A percentile compares a stretch with the other conserved stretches of the same genome.
Conservation (phyloP, 2,113 vertebrate genomes). For the Cavia aperea region DNA sequence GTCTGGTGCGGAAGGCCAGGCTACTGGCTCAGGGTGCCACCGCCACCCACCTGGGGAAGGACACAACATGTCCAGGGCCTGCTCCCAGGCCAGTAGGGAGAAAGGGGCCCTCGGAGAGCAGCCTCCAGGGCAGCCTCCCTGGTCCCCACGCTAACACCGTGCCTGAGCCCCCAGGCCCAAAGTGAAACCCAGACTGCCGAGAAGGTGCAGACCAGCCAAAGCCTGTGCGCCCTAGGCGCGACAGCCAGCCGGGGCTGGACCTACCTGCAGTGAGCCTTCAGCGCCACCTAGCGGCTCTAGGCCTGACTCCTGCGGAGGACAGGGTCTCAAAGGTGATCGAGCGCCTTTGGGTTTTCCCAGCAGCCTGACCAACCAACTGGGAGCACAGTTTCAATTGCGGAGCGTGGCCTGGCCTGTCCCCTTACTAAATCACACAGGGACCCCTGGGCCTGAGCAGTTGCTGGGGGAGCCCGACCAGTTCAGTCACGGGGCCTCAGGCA, state of each 20-base stretch:
- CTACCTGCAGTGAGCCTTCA: background rate
- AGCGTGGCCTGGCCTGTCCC: background rate
- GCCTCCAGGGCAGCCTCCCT: background rate
- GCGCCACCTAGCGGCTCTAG: constrained; percentile 63
- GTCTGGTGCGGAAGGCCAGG: background rate
- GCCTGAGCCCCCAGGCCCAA: background rate
- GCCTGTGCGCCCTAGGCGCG: background rate
- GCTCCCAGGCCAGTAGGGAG: background rate
- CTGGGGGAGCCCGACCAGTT: constrained; percentile 59
- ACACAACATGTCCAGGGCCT: fast-evolving
- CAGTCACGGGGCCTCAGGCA: background rate
- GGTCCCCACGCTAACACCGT: background rate
- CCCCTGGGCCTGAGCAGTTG: constrained; percentile 18
- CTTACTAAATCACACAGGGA: background rate
- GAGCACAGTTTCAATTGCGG: background rate
- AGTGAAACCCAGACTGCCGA: background rate
- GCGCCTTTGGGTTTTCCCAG: background rate
- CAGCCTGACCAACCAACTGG: background rate
- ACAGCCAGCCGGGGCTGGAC: background rate
- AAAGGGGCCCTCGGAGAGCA: background rate
- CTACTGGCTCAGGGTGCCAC: no score
- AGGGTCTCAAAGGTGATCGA: background rate
- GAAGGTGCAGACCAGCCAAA: background rate
- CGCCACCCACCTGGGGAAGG: background rate
- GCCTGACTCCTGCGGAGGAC: background rate